These are phyloP conservation scores for Heliconius erato DNA, from an alignment of 2,888 invertebrate species.

Conservation along the genomic window DNA sequence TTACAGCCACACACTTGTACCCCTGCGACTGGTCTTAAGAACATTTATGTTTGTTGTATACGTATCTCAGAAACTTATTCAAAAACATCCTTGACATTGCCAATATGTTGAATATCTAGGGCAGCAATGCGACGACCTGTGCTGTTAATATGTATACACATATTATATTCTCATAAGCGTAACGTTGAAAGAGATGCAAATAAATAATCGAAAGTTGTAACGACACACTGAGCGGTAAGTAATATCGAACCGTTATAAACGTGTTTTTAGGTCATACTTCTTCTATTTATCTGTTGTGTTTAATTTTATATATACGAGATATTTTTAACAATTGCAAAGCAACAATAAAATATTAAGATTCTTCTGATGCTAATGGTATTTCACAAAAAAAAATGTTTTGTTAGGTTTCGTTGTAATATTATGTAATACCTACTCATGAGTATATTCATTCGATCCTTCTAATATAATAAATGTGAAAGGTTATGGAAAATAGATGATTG, in stretches of 20 bases:
- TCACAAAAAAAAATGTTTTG: too few relatives aligned
- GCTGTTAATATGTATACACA: constrained; percentile 33
- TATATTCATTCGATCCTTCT: too few relatives aligned
- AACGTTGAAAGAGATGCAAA: constrained; percentile 38
- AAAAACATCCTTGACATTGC: constrained; percentile 45
- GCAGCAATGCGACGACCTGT: constrained; percentile 31
- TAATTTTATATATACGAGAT: neutral
- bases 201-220: constrained; percentile 55
- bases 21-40: too few relatives aligned
- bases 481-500: too few relatives aligned
- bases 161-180: neutral
- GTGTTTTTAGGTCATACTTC: constrained; percentile 51
- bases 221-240: constrained; percentile 46
- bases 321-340: neutral
- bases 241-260: constrained; percentile 53
- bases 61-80: neutral
- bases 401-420: too few relatives aligned
- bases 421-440: too few relatives aligned
- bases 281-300: constrained; percentile 24
- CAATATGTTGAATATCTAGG: constrained; percentile 39
- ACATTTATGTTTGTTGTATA: neutral
- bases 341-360: too few relatives aligned
- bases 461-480: too few relatives aligned
- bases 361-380: too few relatives aligned
- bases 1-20: too few relatives aligned